Evolutionary conservation across 2,888 invertebrate genomes (phyloP), one percentile per base, ranked within the genome.

Genomic region (Eristalinus aeneus): DNA sequence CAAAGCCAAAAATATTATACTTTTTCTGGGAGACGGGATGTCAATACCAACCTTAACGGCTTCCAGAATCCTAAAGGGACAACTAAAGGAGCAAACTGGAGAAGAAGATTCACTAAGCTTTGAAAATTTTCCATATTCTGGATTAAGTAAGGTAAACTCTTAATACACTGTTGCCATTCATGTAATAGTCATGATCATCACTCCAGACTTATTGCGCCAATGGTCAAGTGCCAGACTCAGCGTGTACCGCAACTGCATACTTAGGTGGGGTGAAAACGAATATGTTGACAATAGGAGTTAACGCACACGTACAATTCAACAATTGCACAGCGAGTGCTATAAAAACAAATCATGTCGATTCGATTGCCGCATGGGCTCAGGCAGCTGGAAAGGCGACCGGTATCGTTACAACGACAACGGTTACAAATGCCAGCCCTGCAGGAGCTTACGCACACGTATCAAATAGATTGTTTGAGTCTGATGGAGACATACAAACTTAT

Each of bases 391-490:
- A 95, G 90, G 92, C 93, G 0, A 87, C 93, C 88, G 96, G 96
- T 0, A 88, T 96, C 2, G 96, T 97, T 1, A 97, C 97, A 0
- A 97, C 96, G 0, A 96, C 96, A 0, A 93, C 96, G 9, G 94
- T 97, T 0, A 97, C 97, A 0, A 96, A 97, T 90, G 97, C 97
- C 0, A 96, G 96, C 0, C 97, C 97, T 0, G 95, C 96, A 0
- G 95, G 94, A 0, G 92, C 93, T 89, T 95, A 94, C 89, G 94
- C 95, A 0, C 94, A 95, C 84, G 93, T 94, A 0, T 94, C 96
- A 0, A 94, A 95, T 78, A 93, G 97, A 6, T 93, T 95, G 87
- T 97, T 96, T 95, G 96, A 97, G 91, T 93, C 93, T 1, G 96
- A 96, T 89, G 93, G 93, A 0, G 94, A 95, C 67, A 90, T 95